Conservation (phyloP, 2,113 vertebrate genomes). For the Melierax canorus region DNA sequence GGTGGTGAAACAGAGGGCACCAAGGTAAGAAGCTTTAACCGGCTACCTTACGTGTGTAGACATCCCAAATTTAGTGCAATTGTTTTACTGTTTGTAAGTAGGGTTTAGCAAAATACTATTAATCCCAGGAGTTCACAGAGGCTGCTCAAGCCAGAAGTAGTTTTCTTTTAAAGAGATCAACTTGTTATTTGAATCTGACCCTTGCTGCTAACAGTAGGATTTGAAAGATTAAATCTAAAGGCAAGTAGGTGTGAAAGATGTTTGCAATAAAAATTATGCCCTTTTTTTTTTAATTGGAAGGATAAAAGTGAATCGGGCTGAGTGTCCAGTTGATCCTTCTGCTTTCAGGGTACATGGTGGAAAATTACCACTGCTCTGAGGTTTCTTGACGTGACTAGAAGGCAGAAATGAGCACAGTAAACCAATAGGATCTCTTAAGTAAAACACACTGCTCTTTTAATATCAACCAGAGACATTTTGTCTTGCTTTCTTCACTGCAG, state of each 20-base stretch:
- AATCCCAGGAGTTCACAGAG: neutral
- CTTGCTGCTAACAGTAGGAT: neutral
- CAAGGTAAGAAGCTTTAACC: neutral
- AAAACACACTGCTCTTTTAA: neutral
- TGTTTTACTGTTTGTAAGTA: neutral
- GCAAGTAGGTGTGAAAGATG: neutral
- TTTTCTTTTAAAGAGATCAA: neutral
- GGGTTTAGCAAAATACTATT: neutral
- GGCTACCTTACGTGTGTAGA: neutral
- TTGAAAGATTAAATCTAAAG: neutral
- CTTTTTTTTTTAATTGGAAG: neutral
- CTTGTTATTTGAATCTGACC: neutral
- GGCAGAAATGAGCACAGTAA: neutral
- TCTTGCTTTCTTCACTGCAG: neutral
- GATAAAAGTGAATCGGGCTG: neutral
- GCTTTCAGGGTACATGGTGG: neutral
- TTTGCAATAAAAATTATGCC: neutral
- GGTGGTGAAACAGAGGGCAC: neutral
- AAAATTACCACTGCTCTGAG: neutral
- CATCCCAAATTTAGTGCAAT: neutral
- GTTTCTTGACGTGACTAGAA: neutral
- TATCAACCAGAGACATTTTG: neutral
- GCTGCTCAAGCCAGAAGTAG: neutral
- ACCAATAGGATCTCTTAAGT: neutral
- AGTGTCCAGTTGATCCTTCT: neutral